Base-by-base conservation (phyloP, 2,888 invertebrate genomes). In the Caenorhabditis panamensis region DNA sequence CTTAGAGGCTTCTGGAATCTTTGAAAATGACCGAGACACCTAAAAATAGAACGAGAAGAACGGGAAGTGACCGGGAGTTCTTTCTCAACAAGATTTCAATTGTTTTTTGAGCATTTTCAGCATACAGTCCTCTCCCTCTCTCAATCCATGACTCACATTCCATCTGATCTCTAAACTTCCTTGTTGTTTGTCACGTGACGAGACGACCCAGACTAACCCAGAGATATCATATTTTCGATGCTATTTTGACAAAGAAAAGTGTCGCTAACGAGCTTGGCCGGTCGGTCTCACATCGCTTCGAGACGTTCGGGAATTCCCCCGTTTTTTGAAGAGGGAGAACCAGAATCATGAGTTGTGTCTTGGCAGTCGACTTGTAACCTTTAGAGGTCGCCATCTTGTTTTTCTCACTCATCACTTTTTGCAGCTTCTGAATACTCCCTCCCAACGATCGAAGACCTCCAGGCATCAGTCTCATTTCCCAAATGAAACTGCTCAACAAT, bases 171-270 rank as follows among this genome's bases (percentile, higher is more conserved):
- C 41, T 41, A 9, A n/a, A 20, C 51, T 24, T 24, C 20, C 51
- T 22, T 6, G 8, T 24, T 51, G 28, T 49, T 36, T 58, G 24
- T 44, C 67, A 67, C 67, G 67, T 59, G 68, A 58, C 58, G 41
- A 41, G 13, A 41, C 41, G 41, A 47, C 59, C 9, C 16, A 59
- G 20, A 68, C 31, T 31, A 31, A 31, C 31, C 31, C 31, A 31
- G 31, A 67, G 22, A 11, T 68, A 58, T 37, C 68, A 58, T 37
- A 47, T 59, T 68, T 67, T 37, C 24, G 0, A 44, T 36, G 24
- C 31, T 44, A 37, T 69, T 69, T 69, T 69, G 51, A 61, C 61
- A 69, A 61, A 61, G 61, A 61, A 69, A 61, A 69, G 36, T 49
- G 44, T 58, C 49, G 59, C 68, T 68, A 68, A 68, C 68, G 68